Evolutionary conservation across 2,797 vertebrate species (phyloP).

Genomic region (Spinus olivaceus): DNA sequence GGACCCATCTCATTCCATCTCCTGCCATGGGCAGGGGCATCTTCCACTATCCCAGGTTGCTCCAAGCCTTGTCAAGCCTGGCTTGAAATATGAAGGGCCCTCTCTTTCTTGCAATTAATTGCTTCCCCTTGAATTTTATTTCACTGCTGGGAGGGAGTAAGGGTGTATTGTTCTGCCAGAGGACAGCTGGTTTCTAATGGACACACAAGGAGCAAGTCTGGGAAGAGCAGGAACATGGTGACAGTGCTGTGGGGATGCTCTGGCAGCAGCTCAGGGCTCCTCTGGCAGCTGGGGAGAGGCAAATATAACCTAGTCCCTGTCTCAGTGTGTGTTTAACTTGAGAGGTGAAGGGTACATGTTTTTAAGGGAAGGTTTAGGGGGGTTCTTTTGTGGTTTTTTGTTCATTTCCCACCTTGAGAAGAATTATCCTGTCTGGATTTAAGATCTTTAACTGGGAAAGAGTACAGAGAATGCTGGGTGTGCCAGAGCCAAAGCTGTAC

Average conservation of each 20-base stretch:
- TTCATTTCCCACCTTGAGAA: neutral
- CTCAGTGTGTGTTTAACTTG: neutral
- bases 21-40: neutral
- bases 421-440: neutral
- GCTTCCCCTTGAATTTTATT: neutral
- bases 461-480: neutral
- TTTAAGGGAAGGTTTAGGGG: neutral
- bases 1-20: neutral
- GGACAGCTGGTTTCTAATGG: neutral
- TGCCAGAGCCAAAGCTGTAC: neutral
- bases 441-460: neutral
- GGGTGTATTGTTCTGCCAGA: neutral
- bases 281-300: neutral
- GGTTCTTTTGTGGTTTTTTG: fast-evolving
- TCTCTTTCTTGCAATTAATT: neutral
- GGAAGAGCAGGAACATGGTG: neutral
- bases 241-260: neutral
- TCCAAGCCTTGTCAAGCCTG: neutral
- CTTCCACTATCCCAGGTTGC: neutral
- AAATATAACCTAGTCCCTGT: neutral
- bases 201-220: fast-evolving
- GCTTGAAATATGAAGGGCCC: neutral
- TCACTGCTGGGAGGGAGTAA: fast-evolving
- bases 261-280: neutral
- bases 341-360: neutral